Base-by-base conservation (phyloP, 2,888 invertebrate genomes). In the Hemistola chrysoprasaria region DNA sequence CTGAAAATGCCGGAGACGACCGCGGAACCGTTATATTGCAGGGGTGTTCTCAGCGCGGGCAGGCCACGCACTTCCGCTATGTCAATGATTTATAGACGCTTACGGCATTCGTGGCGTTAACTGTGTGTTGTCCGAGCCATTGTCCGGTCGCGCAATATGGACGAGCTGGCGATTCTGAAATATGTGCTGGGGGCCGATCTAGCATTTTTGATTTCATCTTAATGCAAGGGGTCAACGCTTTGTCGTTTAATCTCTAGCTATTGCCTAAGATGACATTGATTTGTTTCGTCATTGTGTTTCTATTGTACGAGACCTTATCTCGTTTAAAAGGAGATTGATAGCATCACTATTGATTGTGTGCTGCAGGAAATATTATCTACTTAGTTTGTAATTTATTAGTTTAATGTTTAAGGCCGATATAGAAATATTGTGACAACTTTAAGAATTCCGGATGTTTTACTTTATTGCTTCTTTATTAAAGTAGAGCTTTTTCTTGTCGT, bases 1-100 rank as follows among this genome's bases (percentile, higher is more conserved):
- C 78, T 75, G 77, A 72, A 80, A 82, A 82, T 85, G 70, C 81
- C 78, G 71, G 75, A 74, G 77, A 69, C 65, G 62, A 53, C 49
- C 60, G 64, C 69, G 78, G 62, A 75, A 73, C 77, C 78, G 84
- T 83, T 84, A 84, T 84, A 84, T 84, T 78, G 78, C 75, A 64
- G 68, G 74, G 71, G 75, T 61, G 59, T 66, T 61, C 66, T 65
- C 64, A 53, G 60, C 68, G 59, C 62, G 57, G 70, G 66, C 66
- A 66, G 71, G 67, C 75, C 73, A 77, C 83, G 80, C 79, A 80
- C 78, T 87, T 87, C 87, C 87, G 87, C 83, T 81, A 85, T 84
- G 85, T 70, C 78, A 72, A 87, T 87, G 86, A 87, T 87, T 86
- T 87, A 87, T 82, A 59, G 67, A 60, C 70, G 77, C 75, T 78